Base-by-base conservation (phyloP, 2,797 vertebrate species). In the Ptychadena robeensis region DNA sequence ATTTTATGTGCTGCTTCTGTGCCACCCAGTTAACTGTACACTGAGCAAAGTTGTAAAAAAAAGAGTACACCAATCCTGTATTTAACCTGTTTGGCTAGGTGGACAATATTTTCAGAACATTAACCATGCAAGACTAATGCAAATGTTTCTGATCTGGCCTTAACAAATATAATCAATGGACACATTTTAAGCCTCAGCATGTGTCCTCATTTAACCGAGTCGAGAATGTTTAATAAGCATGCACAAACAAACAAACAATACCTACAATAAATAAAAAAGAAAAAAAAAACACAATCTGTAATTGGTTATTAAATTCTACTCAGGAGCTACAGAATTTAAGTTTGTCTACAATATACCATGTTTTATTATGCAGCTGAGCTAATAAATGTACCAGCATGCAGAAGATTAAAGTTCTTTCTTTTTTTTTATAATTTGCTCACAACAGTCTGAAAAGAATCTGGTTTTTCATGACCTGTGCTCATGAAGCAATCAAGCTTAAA, bases 381-480 rank as follows among this genome's bases (percentile, higher is more conserved):
- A 0, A 53, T 80, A 87, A 86, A 35, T 85, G 89, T 90, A 86
- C 82, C 87, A 89, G 86, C 85, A 87, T 86, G 83, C 86, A 89
- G 88, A 86, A 75, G 64, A 75, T 87, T 87, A 88, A 87, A 89
- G 80, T 87, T 90, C 86, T 87, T 85, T 86, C 35, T 83, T 78
- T 85, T 78, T 85, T 87, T 32, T 87, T 87, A 88, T 91, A 88
- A 90, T 89, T 87, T 87, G 86, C 87, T 87, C 87, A 83, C 90
- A 90, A 87, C 85, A 53, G 86, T 82, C 88, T 89, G 89, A 90
- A 90, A 88, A 91, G 84, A 85, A 88, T 89, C 86, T 80, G 85
- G 65, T 79, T 85, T 85, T 88, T 87, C 85, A 79, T 90, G 90
- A 91, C 89, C 91, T 90, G 87, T 88, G 85, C 87, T 89, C 53